These are phyloP conservation scores for Erebia epiphron DNA, from an alignment of 2,888 invertebrate species.

Conservation along the genomic window DNA sequence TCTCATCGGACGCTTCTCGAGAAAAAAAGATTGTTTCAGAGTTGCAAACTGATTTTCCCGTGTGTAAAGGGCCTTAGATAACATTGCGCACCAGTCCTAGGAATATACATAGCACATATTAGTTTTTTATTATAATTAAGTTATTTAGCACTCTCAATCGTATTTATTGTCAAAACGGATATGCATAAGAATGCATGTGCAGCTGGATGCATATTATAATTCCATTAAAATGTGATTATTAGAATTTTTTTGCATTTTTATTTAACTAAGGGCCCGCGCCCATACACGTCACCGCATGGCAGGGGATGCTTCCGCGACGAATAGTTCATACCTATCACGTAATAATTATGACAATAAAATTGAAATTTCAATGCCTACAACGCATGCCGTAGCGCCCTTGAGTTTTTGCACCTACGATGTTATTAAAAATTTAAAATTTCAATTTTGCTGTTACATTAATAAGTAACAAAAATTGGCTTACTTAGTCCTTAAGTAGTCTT, in stretches of 20 bases:
- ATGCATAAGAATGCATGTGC: slow-evolving; percentile 71
- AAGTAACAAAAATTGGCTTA: no score
- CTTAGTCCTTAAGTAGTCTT: no score
- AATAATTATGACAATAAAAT: no score
- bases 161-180: slow-evolving; percentile 73
- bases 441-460: no score
- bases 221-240: slow-evolving; percentile 81
- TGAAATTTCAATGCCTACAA: no score
- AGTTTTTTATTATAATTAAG: slow-evolving; percentile 59
- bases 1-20: no score
- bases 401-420: no score
- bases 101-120: slow-evolving; percentile 66
- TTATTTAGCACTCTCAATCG: slow-evolving; percentile 73
- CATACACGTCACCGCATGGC: no score
- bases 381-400: no score
- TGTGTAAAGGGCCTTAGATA: background rate
- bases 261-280: slow-evolving; percentile 18
- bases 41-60: slow-evolving; percentile 2
- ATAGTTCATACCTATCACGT: no score
- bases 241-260: slow-evolving; percentile 55
- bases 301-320: no score
- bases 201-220: slow-evolving; percentile 78
- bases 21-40: background rate
- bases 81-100: slow-evolving; percentile 72
- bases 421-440: no score